These are phyloP conservation scores for Hylaea fasciaria DNA, from an alignment of 2,888 invertebrate species.

Conservation along the genomic window DNA sequence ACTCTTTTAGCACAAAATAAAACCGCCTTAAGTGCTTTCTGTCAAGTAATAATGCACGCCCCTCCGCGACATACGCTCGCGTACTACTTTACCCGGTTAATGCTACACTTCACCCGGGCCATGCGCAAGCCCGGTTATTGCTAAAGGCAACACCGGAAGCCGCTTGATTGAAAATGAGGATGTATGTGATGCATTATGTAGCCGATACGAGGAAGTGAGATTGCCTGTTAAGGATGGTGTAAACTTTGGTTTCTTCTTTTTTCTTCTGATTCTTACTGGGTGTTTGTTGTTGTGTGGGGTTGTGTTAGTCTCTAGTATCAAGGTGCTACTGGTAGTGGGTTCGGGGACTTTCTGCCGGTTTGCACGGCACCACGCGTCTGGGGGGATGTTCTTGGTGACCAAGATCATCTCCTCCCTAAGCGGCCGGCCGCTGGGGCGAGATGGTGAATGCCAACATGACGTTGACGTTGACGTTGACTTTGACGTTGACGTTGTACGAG, in stretches of 20 bases:
- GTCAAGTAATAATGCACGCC: slow-evolving; percentile 22
- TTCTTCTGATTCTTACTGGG: too few relatives aligned
- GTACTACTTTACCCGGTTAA: slow-evolving; percentile 5
- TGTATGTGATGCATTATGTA: background rate
- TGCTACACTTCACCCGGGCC: slow-evolving; percentile 6
- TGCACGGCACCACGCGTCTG: too few relatives aligned
- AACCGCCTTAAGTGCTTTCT: slow-evolving; percentile 15
- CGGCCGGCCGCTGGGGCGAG: too few relatives aligned
- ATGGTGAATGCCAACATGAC: too few relatives aligned
- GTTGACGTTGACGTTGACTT: too few relatives aligned
- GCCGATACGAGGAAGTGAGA: background rate
- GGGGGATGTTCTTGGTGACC: too few relatives aligned
- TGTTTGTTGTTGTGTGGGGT: too few relatives aligned
- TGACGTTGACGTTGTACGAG: too few relatives aligned
- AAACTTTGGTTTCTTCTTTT: background rate
- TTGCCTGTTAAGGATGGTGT: background rate
- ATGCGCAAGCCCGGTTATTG: slow-evolving; percentile 9
- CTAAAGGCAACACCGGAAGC: background rate
- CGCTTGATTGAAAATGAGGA: slow-evolving; percentile 1
- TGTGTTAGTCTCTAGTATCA: too few relatives aligned
- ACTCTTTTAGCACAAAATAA: slow-evolving; percentile 11
- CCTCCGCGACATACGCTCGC: slow-evolving; percentile 4
- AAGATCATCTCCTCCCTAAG: too few relatives aligned
- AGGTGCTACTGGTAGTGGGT: too few relatives aligned
- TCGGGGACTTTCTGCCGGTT: too few relatives aligned